Evolutionary conservation across 2,888 invertebrate species (phyloP).

Genomic region (Epinotia demarniana): DNA sequence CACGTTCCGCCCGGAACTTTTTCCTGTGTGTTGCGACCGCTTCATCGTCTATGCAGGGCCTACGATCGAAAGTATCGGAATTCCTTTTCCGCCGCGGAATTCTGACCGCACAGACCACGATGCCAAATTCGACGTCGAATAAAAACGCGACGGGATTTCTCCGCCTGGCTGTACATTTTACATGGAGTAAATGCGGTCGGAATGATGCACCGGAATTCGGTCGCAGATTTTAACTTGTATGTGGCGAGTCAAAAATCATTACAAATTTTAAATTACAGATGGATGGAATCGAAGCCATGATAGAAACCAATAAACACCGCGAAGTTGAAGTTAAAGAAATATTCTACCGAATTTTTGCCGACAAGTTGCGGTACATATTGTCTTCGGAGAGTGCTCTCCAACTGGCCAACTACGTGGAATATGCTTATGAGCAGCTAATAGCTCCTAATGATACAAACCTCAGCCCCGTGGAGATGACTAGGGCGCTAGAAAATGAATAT

Average conservation of each 20-base stretch:
- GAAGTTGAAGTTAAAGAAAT: conserved; percentile 71
- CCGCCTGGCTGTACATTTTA: too few species aligned
- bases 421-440: conserved; percentile 86
- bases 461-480: conserved; percentile 85
- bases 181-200: too few species aligned
- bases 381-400: conserved; percentile 85
- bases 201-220: too few species aligned
- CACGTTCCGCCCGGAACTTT: too few species aligned
- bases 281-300: conserved; percentile 64
- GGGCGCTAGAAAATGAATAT: conserved; percentile 83
- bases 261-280: conserved; percentile 57
- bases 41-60: too few species aligned
- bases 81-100: too few species aligned
- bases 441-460: conserved; percentile 86
- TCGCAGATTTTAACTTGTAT: too few species aligned
- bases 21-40: too few species aligned
- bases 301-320: conserved; percentile 63
- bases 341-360: conserved; percentile 70
- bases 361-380: conserved; percentile 81
- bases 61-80: too few species aligned
- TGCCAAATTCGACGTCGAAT: too few species aligned
- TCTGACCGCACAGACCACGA: too few species aligned
- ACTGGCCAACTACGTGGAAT: conserved; percentile 86
- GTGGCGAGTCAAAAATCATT: background rate
- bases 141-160: too few species aligned